These are phyloP conservation scores for Neoscelio sp. DNA, from an alignment of 2,888 invertebrate species.

Conservation along the genomic window DNA sequence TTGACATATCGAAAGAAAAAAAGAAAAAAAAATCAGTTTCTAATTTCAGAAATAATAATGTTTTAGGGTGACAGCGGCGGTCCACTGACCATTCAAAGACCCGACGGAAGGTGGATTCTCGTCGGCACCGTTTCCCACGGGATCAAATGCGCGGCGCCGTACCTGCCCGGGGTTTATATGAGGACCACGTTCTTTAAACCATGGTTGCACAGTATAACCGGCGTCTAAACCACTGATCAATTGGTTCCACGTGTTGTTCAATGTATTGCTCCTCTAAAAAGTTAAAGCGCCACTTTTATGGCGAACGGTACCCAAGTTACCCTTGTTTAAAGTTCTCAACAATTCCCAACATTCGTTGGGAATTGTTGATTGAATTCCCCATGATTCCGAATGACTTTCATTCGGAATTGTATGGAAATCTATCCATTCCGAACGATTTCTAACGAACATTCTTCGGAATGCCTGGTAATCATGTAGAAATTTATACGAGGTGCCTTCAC, in stretches of 20 bases:
- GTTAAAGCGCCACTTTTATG: constrained; percentile 10
- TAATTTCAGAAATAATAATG: not conserved
- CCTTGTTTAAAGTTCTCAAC: too few relatives aligned
- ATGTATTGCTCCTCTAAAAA: constrained; percentile 14
- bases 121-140: constrained; percentile 97
- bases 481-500: too few relatives aligned
- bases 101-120: constrained; percentile 93
- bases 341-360: not conserved
- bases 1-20: too few relatives aligned
- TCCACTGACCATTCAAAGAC: constrained; percentile 92
- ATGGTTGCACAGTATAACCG: constrained; percentile 95
- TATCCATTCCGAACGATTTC: too few relatives aligned
- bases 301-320: not conserved
- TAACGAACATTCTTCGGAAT: too few relatives aligned
- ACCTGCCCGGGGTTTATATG: constrained; percentile 97
- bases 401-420: too few relatives aligned
- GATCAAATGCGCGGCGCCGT: constrained; percentile 97
- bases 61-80: constrained; percentile 96
- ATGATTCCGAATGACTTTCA: too few relatives aligned
- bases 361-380: too few relatives aligned
- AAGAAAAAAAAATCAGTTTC: too few relatives aligned
- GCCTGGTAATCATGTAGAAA: too few relatives aligned
- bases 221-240: constrained; percentile 83
- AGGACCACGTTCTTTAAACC: constrained; percentile 95
- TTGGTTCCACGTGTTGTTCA: not conserved